These are phyloP conservation scores for Cricetomys ansorgei DNA, from an alignment of 2,113 vertebrate genomes.

Conservation along the genomic window DNA sequence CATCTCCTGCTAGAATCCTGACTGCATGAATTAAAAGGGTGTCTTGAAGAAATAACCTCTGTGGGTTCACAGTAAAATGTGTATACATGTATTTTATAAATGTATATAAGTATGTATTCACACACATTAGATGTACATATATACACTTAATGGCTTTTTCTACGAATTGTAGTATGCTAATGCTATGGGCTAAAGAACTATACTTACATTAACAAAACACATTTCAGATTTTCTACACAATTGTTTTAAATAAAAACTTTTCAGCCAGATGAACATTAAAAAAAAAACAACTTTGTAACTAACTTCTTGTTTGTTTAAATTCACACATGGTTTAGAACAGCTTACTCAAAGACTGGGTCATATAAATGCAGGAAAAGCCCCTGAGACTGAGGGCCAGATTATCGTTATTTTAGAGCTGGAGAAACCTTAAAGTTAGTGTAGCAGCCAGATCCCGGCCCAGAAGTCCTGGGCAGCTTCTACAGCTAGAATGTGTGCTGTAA, in stretches of 20 bases:
- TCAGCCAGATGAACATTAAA: not conserved
- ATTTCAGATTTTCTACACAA: constrained; percentile 12
- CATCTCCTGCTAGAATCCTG: not conserved
- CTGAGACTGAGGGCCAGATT: not conserved
- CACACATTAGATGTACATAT: not conserved
- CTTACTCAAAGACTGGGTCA: not conserved
- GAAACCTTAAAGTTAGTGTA: not conserved
- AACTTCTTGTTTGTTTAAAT: constrained; percentile 22
- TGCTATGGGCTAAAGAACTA: not conserved
- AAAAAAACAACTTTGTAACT: not conserved
- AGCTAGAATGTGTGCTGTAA: not conserved
- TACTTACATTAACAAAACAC: not conserved
- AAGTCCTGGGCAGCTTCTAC: not conserved
- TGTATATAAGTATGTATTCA: not conserved
- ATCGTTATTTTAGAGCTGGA: not conserved
- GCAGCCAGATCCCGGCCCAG: not conserved
- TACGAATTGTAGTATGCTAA: not conserved
- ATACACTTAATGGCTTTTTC: not conserved
- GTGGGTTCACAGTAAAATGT: not conserved
- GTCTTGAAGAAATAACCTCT: not conserved
- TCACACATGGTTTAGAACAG: not conserved
- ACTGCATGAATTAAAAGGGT: not conserved
- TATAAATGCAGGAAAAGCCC: not conserved
- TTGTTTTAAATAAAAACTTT: constrained; percentile 24
- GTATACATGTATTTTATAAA: not conserved